These are phyloP conservation scores for Fregata magnificens DNA, from an alignment of 2,113 vertebrate genomes.

Conservation along the genomic window DNA sequence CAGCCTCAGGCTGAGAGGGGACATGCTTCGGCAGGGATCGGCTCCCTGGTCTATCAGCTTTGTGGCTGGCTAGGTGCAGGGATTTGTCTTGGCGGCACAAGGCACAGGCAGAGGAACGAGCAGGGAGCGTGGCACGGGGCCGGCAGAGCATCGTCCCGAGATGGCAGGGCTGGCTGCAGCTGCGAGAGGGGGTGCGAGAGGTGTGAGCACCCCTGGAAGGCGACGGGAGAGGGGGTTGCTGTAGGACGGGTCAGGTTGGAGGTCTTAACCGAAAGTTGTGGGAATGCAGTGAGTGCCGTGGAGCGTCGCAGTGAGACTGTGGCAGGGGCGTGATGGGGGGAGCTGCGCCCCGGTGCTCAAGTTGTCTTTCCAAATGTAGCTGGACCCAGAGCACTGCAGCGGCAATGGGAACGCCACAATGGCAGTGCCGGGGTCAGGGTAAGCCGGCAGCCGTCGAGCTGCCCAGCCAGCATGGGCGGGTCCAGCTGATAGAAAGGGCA, in stretches of 20 bases:
- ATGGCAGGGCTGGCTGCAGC: background rate
- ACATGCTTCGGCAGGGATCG: rapidly evolving
- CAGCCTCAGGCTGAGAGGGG: rapidly evolving
- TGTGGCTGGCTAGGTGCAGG: background rate
- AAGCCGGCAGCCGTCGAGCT: background rate
- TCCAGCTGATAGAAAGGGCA: background rate
- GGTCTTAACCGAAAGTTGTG: background rate
- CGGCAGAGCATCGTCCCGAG: background rate
- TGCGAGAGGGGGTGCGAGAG: background rate
- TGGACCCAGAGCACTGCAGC: rapidly evolving
- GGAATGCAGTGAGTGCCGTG: background rate
- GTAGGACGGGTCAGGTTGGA: background rate
- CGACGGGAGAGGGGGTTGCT: background rate
- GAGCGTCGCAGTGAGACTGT: rapidly evolving
- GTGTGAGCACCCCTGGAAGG: background rate
- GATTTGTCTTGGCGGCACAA: background rate
- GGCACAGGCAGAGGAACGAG: background rate
- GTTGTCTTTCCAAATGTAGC: background rate
- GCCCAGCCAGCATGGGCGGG: rapidly evolving
- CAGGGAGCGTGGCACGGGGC: background rate
- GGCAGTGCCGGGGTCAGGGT: background rate
- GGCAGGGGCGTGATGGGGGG: background rate
- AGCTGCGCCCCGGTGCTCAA: background rate
- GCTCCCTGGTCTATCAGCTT: background rate
- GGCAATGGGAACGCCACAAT: background rate